phyloP scores from a whole-genome alignment of 53 echinoderm and acorn worm species.

The Arbacia lixula region DNA sequence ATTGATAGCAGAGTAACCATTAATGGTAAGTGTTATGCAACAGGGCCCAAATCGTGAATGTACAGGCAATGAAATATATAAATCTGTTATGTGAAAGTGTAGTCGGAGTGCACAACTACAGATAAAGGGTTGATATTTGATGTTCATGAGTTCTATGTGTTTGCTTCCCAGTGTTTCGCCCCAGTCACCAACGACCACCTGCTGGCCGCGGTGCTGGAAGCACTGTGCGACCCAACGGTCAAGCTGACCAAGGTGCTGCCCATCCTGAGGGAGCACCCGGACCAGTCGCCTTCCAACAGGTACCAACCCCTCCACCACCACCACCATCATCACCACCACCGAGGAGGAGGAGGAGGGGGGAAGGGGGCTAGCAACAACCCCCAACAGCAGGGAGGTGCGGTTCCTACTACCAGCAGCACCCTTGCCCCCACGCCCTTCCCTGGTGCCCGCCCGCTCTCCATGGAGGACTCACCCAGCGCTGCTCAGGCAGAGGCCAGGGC shows the following conservation, averaged over 20 bases:
- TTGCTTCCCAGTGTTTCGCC: constrained; percentile 17
- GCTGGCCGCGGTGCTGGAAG: constrained; percentile 88
- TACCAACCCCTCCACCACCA: neutral
- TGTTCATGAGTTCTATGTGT: too few relatives aligned
- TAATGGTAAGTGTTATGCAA: too few relatives aligned
- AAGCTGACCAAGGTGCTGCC: constrained; percentile 92
- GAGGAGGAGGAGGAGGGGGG: too few relatives aligned
- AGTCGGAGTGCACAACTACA: too few relatives aligned
- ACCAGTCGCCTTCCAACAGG: constrained; percentile 8
- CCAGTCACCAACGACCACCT: constrained; percentile 69
- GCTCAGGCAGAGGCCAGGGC: constrained; percentile 57
- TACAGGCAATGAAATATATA: too few relatives aligned
- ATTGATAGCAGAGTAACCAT: too few relatives aligned
- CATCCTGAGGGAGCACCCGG: constrained; percentile 75
- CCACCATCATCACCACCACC: too few relatives aligned
- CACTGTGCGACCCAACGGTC: constrained; percentile 90
- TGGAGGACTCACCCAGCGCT: constrained; percentile 78
- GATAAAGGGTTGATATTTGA: too few relatives aligned
- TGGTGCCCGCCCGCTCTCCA: constrained; percentile 72
- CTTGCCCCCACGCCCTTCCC: too few relatives aligned
- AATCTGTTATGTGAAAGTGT: too few relatives aligned
- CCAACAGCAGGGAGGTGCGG: neutral
- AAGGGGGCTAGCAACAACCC: too few relatives aligned
- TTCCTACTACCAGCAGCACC: neutral
- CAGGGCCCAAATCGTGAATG: too few relatives aligned